Conservation (phyloP, 1,140 invertebrate species). For the Zaprionus kolodkinae region DNA sequence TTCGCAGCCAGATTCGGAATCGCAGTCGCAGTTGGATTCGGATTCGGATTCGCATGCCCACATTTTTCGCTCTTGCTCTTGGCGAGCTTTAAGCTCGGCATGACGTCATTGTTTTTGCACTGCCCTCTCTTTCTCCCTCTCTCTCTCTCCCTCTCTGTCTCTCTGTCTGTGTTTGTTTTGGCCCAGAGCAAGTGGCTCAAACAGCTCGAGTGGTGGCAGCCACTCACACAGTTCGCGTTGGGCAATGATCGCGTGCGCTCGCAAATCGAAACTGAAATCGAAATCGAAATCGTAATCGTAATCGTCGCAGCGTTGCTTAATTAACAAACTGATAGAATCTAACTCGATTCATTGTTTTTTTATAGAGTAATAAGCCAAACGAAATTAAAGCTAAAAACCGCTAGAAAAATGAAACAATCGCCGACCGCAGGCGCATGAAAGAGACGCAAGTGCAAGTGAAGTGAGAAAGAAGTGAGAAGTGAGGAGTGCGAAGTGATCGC, state of each 20-base stretch:
- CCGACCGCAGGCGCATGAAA: conserved; percentile 33
- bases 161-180: conserved; percentile 62
- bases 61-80: conserved; percentile 52
- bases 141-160: neutral
- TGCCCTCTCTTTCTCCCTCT: neutral
- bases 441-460: conserved; percentile 33
- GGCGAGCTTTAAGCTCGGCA: conserved; percentile 63
- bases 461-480: conserved; percentile 31
- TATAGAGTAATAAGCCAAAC: conserved; percentile 12
- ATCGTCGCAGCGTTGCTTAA: conserved; percentile 37
- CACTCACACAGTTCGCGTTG: conserved; percentile 66
- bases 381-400: neutral
- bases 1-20: conserved; percentile 66
- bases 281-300: conserved; percentile 47
- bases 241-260: conserved; percentile 67
- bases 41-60: conserved; percentile 63
- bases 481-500: conserved; percentile 19
- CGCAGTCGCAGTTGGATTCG: conserved; percentile 20
- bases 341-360: neutral
- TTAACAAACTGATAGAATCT: conserved; percentile 38
- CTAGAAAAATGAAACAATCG: conserved; percentile 54
- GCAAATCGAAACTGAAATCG: conserved; percentile 37
- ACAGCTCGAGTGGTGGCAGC: conserved; percentile 19
- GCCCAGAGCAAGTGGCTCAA: conserved; percentile 54
- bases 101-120: conserved; percentile 70